phyloP scores from a whole-genome alignment of 1,140 invertebrate genomes.

The Matsumurasca onukii region DNA sequence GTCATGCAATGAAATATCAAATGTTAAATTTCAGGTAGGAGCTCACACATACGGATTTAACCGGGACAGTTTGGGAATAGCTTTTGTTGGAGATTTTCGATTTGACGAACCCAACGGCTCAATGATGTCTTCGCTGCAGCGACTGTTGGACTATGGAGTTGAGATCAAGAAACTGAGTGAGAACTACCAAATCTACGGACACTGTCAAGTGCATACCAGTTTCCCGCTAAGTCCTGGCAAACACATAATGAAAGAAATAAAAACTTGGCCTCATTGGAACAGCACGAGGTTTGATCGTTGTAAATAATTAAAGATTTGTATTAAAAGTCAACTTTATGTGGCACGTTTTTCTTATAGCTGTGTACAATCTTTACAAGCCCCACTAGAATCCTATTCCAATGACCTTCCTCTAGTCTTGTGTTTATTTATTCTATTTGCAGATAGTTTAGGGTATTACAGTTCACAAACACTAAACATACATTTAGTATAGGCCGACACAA shows the following conservation, averaged over 20 bases:
- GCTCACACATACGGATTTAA: slow-evolving; percentile 69
- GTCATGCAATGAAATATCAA: too few relatives aligned
- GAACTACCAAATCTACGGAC: not conserved
- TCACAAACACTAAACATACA: too few relatives aligned
- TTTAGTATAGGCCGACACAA: too few relatives aligned
- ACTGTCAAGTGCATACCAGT: not conserved
- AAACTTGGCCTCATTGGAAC: slow-evolving; percentile 20
- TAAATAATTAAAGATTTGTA: too few relatives aligned
- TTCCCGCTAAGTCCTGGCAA: slow-evolving; percentile 10
- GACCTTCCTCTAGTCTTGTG: too few relatives aligned
- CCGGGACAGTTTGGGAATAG: slow-evolving; percentile 62
- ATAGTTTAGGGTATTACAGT: too few relatives aligned
- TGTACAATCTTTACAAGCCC: too few relatives aligned
- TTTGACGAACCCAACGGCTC: not conserved
- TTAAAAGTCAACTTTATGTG: too few relatives aligned
- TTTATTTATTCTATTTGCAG: too few relatives aligned
- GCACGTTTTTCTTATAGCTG: too few relatives aligned
- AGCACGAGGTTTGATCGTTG: not conserved
- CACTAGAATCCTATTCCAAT: too few relatives aligned
- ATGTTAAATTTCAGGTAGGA: too few relatives aligned
- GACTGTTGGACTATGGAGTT: not conserved
- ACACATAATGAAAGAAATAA: slow-evolving; percentile 11
- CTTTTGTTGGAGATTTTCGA: slow-evolving; percentile 56
- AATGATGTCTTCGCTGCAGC: not conserved
- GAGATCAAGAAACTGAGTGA: not conserved